Percentiles rank a stretch among this genome's conserved stretches.
Conservation (phyloP, 2,797 vertebrate genomes). For the Siniperca scherzeri region DNA sequence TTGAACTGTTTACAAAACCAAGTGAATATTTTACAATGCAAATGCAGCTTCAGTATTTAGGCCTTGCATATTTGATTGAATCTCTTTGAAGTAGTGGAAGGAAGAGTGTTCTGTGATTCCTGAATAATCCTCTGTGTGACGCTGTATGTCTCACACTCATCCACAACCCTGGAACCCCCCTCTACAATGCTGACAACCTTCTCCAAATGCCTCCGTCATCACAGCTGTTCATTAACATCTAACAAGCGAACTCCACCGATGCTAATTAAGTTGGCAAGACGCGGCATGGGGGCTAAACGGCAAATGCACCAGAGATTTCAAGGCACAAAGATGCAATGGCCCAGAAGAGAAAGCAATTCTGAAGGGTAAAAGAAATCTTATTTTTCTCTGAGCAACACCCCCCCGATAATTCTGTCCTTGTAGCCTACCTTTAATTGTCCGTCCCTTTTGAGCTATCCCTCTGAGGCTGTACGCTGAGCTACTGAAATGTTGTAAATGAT, state of each 20-base stretch:
- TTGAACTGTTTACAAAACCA: not conserved
- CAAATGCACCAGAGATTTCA: conserved; percentile 40
- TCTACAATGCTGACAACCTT: conserved; percentile 28
- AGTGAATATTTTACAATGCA: not conserved
- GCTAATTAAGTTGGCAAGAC: conserved; percentile 72
- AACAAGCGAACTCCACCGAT: conserved; percentile 56
- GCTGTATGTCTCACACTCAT: conserved; percentile 31
- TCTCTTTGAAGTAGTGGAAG: not conserved
- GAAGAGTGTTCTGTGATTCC: not conserved
- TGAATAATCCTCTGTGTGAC: conserved; percentile 34
- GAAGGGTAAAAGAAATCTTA: not conserved
- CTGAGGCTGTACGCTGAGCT: conserved; percentile 27
- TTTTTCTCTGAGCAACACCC: conserved; percentile 17
- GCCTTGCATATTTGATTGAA: not conserved
- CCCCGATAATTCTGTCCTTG: conserved; percentile 16
- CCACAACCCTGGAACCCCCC: not conserved
- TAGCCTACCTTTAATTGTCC: conserved; percentile 47
- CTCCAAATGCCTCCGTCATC: conserved; percentile 55
- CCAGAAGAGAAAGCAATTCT: conserved; percentile 22
- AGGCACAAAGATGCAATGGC: conserved; percentile 13
- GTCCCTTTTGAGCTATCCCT: conserved; percentile 26
- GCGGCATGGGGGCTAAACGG: conserved; percentile 47
- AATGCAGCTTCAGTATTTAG: conserved; percentile 16
- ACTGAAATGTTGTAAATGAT: conserved; percentile 44
- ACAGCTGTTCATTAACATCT: conserved; percentile 61